Conservation (phyloP, 1,140 invertebrate species). For the Daktulosphaira vitifoliae region DNA sequence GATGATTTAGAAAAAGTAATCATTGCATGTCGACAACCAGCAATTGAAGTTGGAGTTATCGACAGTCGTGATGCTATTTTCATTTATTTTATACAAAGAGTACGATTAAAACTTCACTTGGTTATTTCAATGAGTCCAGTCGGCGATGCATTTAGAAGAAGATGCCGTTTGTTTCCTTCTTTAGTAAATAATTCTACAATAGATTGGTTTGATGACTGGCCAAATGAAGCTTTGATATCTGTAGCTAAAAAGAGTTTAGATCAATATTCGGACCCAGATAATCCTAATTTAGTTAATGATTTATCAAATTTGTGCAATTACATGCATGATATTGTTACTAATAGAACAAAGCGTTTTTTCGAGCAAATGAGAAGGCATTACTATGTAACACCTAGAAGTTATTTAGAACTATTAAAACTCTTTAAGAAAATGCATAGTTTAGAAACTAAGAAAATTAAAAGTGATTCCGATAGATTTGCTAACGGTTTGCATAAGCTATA, state of each 20-base stretch:
- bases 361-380: conserved; percentile 73
- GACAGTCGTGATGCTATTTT: conserved; percentile 67
- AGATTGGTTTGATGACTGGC: conserved; percentile 88
- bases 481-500: conserved; percentile 74
- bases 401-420: conserved; percentile 74
- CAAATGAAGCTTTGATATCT: conserved; percentile 72
- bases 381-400: conserved; percentile 83
- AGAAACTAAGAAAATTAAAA: conserved; percentile 59
- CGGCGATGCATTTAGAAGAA: conserved; percentile 68
- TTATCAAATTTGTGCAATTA: conserved; percentile 62
- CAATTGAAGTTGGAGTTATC: conserved; percentile 61
- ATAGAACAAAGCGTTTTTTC: conserved; percentile 63
- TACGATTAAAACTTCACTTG: conserved; percentile 69
- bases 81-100: conserved; percentile 69
- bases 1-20: conserved; percentile 78
- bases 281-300: conserved; percentile 45
- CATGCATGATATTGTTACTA: conserved; percentile 69
- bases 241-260: conserved; percentile 57
- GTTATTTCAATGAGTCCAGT: conserved; percentile 85
- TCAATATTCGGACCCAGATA: conserved; percentile 43
- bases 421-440: conserved; percentile 57
- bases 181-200: conserved; percentile 89
- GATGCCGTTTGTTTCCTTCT: conserved; percentile 80
- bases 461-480: conserved; percentile 54
- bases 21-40: conserved; percentile 57